Base-by-base conservation (phyloP, 2,888 invertebrate species). In the Therioaphis trifolii region DNA sequence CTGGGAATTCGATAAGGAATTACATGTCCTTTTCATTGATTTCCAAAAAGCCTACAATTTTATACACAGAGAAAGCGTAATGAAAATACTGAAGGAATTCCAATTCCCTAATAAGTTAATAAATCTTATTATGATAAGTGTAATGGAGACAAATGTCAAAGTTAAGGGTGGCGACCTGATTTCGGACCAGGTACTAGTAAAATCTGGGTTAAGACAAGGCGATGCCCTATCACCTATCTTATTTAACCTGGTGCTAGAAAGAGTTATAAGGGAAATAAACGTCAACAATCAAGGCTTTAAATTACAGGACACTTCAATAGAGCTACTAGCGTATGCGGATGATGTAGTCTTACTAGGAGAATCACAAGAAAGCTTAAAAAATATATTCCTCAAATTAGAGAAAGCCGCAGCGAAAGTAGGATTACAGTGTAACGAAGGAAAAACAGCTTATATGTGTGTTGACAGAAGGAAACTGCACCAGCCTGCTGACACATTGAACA, bases 211-310 rank as follows among this genome's bases (percentile, higher is more conserved):
- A 35, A 35, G 7, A 35, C 35, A 35, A 35, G 24, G 61, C 14
- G 61, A 61, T 24, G n/a, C 61, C n/a, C 24, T 24, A 24, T 61
- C 61, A 61, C 61, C 61, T 21, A 61, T 61, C 24, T 24, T 61
- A 61, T 61, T 61, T 21, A 61, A 61, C 24, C 61, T 61, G 24
- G 61, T 61, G 24, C 21, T 61, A 24, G 61, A 61, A 61, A 61
- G 24, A 61, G n/a, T n/a, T 61, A 35, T 35, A 35, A 35, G 35
- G 35, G 71, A 72, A 27, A 49, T 49, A 0, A 27, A 72, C 27
- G 12, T 49, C 52, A 27, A 72, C 15, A 12, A 49, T 15, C 18
- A 49, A 11, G 71, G 71, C 18, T 40, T 46, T 40, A 43, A 40
- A 69, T 11, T 69, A 46, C 46, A 69, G n/a, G 69, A 46, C 12